Conservation (phyloP, 2,888 invertebrate genomes). For the Pristionchus exspectatus region DNA sequence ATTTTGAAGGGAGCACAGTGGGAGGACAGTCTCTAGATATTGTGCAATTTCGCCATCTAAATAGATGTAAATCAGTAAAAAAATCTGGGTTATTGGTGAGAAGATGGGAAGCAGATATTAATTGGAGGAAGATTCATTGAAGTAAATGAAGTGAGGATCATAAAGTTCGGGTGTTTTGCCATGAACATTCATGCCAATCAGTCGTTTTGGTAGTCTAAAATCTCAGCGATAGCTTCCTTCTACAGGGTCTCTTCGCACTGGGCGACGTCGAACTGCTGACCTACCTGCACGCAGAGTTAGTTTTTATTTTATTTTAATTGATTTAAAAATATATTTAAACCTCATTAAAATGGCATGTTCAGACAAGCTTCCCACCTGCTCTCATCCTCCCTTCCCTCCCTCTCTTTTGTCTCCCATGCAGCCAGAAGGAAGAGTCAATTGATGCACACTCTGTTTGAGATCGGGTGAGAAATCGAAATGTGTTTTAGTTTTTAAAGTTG, state of each 20-base stretch:
- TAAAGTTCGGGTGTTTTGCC: background rate
- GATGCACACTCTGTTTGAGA: background rate
- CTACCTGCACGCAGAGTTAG: slow-evolving; percentile 47
- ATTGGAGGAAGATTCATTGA: too few species aligned
- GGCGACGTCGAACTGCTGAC: slow-evolving; percentile 48
- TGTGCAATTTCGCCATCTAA: too few species aligned
- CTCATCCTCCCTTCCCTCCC: slow-evolving; percentile 54
- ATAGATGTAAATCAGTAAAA: too few species aligned
- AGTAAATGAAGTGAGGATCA: too few species aligned
- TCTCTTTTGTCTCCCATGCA: slow-evolving; percentile 60
- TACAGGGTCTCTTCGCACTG: slow-evolving; percentile 41
- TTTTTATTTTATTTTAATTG: background rate
- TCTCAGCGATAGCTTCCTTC: too few species aligned
- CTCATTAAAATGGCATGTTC: background rate
- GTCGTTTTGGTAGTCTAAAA: too few species aligned
- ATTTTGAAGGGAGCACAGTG: too few species aligned
- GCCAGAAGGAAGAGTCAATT: slow-evolving; percentile 1
- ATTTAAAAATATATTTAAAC: background rate
- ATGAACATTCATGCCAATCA: too few species aligned
- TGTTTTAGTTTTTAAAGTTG: background rate
- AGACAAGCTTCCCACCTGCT: slow-evolving; percentile 58
- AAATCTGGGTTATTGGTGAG: too few species aligned
- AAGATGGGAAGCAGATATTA: too few species aligned
- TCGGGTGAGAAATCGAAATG: background rate
- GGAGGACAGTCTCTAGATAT: too few species aligned